Evolutionary conservation across 2,113 vertebrate species (phyloP), one percentile per base, ranked within the genome.

Genomic region (Phylloscopus trochilus): DNA sequence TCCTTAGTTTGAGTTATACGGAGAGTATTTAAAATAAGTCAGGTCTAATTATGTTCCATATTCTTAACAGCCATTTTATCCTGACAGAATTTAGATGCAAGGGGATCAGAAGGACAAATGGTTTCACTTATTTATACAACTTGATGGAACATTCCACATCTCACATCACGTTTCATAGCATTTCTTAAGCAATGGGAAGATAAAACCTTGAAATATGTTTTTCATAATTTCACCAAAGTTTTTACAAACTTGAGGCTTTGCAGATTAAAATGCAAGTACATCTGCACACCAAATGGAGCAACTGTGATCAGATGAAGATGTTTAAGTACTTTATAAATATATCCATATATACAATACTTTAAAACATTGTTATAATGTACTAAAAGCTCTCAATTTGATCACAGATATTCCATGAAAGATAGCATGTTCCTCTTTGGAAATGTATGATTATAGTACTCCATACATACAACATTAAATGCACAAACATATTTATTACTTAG

Each of bases 41-140:
- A 93, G 35, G 15, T 91, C 59, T 96, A 91, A 95, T 96, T 93
- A 93, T 79, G n/a, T 67, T 77, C 46, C 58, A 83, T 96, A 94
- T 96, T 87, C 90, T 69, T 91, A 94, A 83, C 82, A 93, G 46
- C 19, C n/a, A 51, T 95, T 95, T 93, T 74, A 90, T 95, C 74
- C 67, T 95, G 95, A 87, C 77, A 95, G 68, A 51, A 58, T 92
- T 95, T 96, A 66, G 33, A 73, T 46, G 51, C 56, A 91, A 83
- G 58, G 6, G 49, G 46, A 91, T 87, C 84, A 87, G 69, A 81
- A 88, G 67, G 77, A 96, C 59, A 92, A 96, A 92, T 59, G 41
- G 83, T 94, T 95, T 90, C 85, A 76, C 58, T 95, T 96, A 94
- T 91, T 95, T 96, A 83, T 70, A 86, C 83, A 95, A 95, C 53